A percentile compares a stretch with the other conserved stretches of the same genome.
phyloP scores from a whole-genome alignment of 2,797 vertebrate genomes.

The Nyctibius grandis region DNA sequence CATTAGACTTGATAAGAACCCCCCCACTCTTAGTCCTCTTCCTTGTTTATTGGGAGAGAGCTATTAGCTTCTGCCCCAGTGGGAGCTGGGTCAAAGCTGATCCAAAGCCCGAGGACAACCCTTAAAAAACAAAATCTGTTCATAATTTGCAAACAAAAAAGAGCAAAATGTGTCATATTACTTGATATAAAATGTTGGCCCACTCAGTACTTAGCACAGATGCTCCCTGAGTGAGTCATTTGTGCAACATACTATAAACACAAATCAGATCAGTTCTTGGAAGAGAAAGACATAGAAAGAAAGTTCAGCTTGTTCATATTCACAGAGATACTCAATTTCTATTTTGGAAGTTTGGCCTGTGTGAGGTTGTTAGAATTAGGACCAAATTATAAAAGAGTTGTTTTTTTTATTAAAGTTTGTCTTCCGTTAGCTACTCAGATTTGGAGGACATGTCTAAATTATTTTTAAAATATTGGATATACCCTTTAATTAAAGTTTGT shows the following conservation, averaged over 20 bases:
- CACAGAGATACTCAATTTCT: background rate
- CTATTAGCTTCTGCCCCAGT: background rate
- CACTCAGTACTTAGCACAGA: constrained; percentile 36
- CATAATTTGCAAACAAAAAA: constrained; percentile 39
- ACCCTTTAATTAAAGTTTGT: background rate
- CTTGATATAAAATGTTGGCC: constrained; percentile 30
- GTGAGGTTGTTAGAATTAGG: background rate
- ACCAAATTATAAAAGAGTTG: background rate
- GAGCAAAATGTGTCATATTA: constrained; percentile 40
- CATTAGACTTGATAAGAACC: background rate
- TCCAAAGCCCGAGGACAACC: background rate
- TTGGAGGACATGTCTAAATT: background rate
- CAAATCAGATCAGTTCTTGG: background rate
- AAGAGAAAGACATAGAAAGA: background rate
- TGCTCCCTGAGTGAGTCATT: constrained; percentile 43
- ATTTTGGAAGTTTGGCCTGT: background rate
- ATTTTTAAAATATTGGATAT: background rate
- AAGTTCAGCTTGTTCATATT: background rate
- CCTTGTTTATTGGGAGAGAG: background rate
- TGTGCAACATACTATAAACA: constrained; percentile 6
- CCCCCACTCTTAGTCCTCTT: background rate
- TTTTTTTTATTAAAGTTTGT: background rate
- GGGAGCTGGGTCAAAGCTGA: background rate
- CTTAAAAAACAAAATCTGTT: background rate
- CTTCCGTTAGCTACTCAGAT: background rate